These are phyloP conservation scores for Oegoconia quadripuncta DNA, from an alignment of 2,888 invertebrate genomes.

Conservation along the genomic window DNA sequence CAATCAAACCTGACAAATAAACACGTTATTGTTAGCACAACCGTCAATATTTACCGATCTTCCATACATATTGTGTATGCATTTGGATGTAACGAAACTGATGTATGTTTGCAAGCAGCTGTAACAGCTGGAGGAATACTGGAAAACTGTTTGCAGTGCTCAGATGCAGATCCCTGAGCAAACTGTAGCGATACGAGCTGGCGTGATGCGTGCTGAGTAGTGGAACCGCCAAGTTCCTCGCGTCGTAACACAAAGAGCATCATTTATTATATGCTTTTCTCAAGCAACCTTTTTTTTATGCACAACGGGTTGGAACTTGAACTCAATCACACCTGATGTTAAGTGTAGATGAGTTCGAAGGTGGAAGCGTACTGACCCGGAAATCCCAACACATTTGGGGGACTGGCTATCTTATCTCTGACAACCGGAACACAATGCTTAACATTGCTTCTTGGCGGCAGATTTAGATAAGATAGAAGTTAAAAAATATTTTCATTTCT, in stretches of 20 bases:
- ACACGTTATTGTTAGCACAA: neutral
- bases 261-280: neutral
- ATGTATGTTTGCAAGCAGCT: constrained; percentile 16
- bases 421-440: too few species aligned
- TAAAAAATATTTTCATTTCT: too few species aligned
- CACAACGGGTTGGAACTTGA: too few species aligned
- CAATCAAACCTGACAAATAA: neutral
- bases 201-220: neutral
- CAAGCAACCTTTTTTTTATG: too few species aligned
- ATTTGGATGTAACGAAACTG: neutral
- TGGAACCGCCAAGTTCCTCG: neutral
- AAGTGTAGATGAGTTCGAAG: too few species aligned
- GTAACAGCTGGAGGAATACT: constrained; percentile 38
- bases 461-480: too few species aligned
- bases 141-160: constrained; percentile 35
- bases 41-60: neutral
- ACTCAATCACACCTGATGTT: too few species aligned
- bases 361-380: too few species aligned
- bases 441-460: too few species aligned
- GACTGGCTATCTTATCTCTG: too few species aligned
- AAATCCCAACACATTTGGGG: too few species aligned
- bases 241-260: neutral
- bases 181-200: constrained; percentile 35
- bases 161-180: constrained; percentile 37
- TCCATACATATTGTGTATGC: neutral